Evolutionary conservation across 2,888 invertebrate genomes (phyloP).

Genomic region (Macropis europaea): DNA sequence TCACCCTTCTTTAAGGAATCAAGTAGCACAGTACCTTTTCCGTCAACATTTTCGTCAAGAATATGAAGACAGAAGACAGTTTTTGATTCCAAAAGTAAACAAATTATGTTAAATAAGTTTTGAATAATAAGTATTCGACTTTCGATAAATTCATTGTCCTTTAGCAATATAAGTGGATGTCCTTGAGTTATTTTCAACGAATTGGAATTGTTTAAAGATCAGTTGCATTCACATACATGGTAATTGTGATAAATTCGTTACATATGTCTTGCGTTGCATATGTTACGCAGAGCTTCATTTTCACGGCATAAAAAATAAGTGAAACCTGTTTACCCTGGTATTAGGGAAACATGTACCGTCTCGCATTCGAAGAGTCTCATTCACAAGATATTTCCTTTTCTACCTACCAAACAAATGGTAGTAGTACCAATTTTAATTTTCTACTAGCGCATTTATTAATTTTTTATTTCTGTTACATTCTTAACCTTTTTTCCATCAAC

Average conservation of each 20-base stretch:
- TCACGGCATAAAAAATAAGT: slow-evolving; percentile 8
- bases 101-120: slow-evolving; percentile 19
- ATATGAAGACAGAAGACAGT: too few relatives aligned
- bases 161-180: background rate
- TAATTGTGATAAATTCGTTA: background rate
- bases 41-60: too few relatives aligned
- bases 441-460: too few relatives aligned
- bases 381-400: background rate
- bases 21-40: too few relatives aligned
- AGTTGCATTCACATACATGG: background rate
- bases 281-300: background rate
- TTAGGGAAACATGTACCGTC: slow-evolving; percentile 1
- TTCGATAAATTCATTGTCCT: slow-evolving; percentile 4
- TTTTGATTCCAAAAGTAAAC: too few relatives aligned
- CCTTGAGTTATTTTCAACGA: slow-evolving; percentile 1
- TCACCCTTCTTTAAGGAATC: too few relatives aligned
- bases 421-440: too few relatives aligned
- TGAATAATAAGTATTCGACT: slow-evolving; percentile 6
- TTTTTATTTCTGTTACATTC: too few relatives aligned
- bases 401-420: too few relatives aligned
- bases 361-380: background rate
- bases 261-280: background rate
- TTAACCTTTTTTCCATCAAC: too few relatives aligned
- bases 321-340: slow-evolving; percentile 16
- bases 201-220: slow-evolving; percentile 9